Conservation (phyloP, 1,140 invertebrate species). For the Thaumetopoea pityocampa region DNA sequence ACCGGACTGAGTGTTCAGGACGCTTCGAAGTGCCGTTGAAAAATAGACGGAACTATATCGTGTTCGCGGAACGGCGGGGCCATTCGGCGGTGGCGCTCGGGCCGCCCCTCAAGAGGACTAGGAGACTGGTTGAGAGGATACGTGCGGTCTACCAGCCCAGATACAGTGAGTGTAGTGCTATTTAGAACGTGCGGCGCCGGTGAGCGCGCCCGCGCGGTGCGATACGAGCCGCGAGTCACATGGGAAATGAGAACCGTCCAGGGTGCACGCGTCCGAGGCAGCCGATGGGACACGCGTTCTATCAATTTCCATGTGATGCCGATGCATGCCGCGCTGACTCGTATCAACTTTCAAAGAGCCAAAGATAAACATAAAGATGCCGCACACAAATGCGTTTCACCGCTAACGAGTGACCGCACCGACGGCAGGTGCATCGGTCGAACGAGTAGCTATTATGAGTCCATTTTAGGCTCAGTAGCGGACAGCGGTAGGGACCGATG, state of each 20-base stretch:
- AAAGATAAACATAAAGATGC: slow-evolving; percentile 50
- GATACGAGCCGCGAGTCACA: slow-evolving; percentile 28
- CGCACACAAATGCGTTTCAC: slow-evolving; percentile 44
- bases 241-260: slow-evolving; percentile 35
- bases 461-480: slow-evolving; percentile 67
- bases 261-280: slow-evolving; percentile 18
- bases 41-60: slow-evolving; percentile 65
- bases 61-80: slow-evolving; percentile 64
- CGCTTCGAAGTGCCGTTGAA: slow-evolving; percentile 65
- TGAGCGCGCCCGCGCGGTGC: slow-evolving; percentile 3
- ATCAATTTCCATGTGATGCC: slow-evolving; percentile 23
- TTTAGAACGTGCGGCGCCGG: slow-evolving; percentile 11
- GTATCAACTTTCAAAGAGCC: too few relatives aligned
- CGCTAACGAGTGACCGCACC: neutral
- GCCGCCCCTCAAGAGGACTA: slow-evolving; percentile 56
- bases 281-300: slow-evolving; percentile 3
- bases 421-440: slow-evolving; percentile 58
- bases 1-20: slow-evolving; percentile 51
- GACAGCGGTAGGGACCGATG: slow-evolving; percentile 44
- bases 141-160: slow-evolving; percentile 63
- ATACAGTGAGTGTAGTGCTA: slow-evolving; percentile 65
- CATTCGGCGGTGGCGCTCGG: slow-evolving; percentile 63
- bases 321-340: slow-evolving; percentile 18
- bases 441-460: slow-evolving; percentile 69
- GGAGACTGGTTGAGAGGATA: slow-evolving; percentile 58